Base-by-base conservation (phyloP, 2,113 vertebrate genomes). In the Ameiurus melas region DNA sequence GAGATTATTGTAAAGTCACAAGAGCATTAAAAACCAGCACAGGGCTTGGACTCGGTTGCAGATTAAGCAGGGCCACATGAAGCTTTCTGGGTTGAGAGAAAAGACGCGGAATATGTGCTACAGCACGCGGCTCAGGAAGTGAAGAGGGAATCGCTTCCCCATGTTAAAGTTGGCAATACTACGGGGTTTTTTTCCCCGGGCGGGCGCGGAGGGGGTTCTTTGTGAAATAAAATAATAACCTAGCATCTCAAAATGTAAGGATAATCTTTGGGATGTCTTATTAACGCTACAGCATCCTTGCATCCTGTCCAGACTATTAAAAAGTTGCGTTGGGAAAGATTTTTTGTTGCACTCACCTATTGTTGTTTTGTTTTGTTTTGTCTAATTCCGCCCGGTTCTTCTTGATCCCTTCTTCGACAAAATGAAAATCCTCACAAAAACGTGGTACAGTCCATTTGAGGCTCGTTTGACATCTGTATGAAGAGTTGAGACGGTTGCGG, bases 1-100 rank as follows among this genome's bases (percentile, higher is more conserved):
- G 85, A 77, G 85, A 86, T 77, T 43, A 86, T 86, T 86, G 85
- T 77, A 86, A 86, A 86, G 70, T 77, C 85, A 85, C 25, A 53
- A 51, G 43, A 85, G 33, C 64, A 33, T 9, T 36, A 14, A 36
- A 60, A 60, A 25, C 19, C 57, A 27, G 22, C 80, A 16, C 33
- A 14, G 33, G 27, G 33, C 33, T 6, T 22, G 33, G 33, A 82
- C 30, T 36, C 0, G 1, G 1, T 47, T 43, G 17, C 43, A 19
- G n/a, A 58, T 81, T 84, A 68, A 84, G 51, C 64, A 10, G 25
- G 0, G 39, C 33, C 55, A 36, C 10, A 19, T 17, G 53, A 17
- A n/a, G 25, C 3, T 39, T 13, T 83, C 27, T 14, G 30, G 30
- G 9, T 39, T 25, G 20, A 62, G 2, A 33, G 12, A 58, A 20